Evolutionary conservation across 2,888 invertebrate species (phyloP).

Genomic region (Drosophila phalerata): DNA sequence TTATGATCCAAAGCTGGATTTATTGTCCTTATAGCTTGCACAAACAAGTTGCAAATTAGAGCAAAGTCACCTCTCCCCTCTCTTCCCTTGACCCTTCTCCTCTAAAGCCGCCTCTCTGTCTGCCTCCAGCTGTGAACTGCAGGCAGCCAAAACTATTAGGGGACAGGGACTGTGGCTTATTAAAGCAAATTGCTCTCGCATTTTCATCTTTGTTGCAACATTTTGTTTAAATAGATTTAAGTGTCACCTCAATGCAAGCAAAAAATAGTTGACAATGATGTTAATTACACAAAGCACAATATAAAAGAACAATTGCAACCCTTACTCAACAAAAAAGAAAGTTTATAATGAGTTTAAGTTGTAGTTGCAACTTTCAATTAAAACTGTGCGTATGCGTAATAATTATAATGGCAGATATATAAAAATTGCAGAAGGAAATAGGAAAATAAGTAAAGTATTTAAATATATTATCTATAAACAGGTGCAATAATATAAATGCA

Average conservation of each 20-base stretch:
- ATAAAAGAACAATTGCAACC: slow-evolving; percentile 3
- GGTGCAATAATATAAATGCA: no score
- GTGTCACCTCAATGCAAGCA: slow-evolving; percentile 41
- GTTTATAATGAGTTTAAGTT: slow-evolving; percentile 17
- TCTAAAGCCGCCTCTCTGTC: slow-evolving; percentile 47
- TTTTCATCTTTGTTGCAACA: slow-evolving; percentile 31
- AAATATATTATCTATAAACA: no score
- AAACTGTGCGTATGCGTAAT: slow-evolving; percentile 3
- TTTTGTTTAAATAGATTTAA: slow-evolving; percentile 38
- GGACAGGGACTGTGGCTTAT: slow-evolving; percentile 17
- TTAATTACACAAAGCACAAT: slow-evolving; percentile 6
- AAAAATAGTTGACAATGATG: slow-evolving; percentile 1
- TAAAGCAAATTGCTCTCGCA: slow-evolving; percentile 36
- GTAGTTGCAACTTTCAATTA: background rate
- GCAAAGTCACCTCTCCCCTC: slow-evolving; percentile 15
- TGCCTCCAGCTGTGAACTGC: slow-evolving; percentile 53
- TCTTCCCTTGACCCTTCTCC: background rate
- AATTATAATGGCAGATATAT: background rate
- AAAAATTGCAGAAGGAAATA: no score
- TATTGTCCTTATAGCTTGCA: slow-evolving; percentile 48
- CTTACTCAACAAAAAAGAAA: slow-evolving; percentile 1
- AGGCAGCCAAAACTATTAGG: slow-evolving; percentile 9
- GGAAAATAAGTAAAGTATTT: no score
- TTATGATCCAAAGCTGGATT: slow-evolving; percentile 51
- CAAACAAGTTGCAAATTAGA: slow-evolving; percentile 65